Base-by-base conservation (phyloP, 2,888 invertebrate genomes). In the Temnothorax unifasciatus region DNA sequence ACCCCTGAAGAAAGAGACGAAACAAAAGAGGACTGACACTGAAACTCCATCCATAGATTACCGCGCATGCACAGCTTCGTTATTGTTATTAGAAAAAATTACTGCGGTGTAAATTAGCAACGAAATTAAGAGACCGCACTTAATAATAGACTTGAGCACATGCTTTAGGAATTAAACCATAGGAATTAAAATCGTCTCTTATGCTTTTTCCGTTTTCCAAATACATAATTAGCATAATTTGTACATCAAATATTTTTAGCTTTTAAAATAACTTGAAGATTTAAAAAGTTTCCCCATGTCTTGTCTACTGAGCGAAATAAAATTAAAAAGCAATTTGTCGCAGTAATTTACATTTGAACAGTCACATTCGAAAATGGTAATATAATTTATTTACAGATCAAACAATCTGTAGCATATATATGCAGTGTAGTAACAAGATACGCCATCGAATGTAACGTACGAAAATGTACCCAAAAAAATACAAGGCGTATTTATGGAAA, bases 401-500 rank as follows among this genome's bases (percentile, higher is more conserved):
- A 9, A 25, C 4, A 50, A 76, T 68, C 25, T 41, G 18, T 2
- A 57, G 5, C 9, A 38, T 21, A 38, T 21, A 76, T 15, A 21
- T n/a, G 15, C 6, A 50, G 34, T 9, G 9, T 34, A 38, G 15
- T 52, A 76, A 41, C 52, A 38, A 76, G 18, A 44, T 77, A 68
- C 1, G 47, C 13, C 6, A 21, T n/a, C 21, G 29, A 15, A 54
- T 13, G 13, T 52, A 76, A 52, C 15, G 25, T 29, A 57, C n/a
- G 0, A 57, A 68, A 71, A 76, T 52, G 18, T 38, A 54, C n/a
- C n/a, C 15, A 1, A 25, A 47, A 71, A 71, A 79, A 59, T 69
- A 47, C 15, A 71, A 73, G 38, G 11, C 4, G 34, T 47, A 79
- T 79, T 79, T 79, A 47, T 59, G 57, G 15, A 29, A 41, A 79